Base-by-base conservation (phyloP, 2,113 vertebrate genomes). In the Labrus mixtus region DNA sequence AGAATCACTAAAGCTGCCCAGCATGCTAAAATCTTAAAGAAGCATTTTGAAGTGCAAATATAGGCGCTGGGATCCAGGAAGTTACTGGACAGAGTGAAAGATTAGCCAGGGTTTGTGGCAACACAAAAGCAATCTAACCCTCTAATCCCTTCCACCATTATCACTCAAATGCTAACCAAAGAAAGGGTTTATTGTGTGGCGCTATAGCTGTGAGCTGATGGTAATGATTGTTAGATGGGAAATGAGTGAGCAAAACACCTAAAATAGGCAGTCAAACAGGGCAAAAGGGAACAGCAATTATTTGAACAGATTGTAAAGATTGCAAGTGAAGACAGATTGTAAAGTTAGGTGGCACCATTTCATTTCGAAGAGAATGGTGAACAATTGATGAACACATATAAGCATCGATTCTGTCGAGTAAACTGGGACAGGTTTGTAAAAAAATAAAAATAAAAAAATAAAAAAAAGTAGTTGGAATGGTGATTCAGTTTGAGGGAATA, bases 61-160 rank as follows among this genome's bases (percentile, higher is more conserved):
- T 9, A 13, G 53, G 56, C 37, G 23, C 17, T 9, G 6, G 74
- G 56, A 71, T 45, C 25, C 62, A 78, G 55, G 45, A 67, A 70
- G 50, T 56, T 63, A n/a, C 69, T 73, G 37, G 45, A 82, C 29
- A 51, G 11, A 73, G 73, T 82, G 45, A 85, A 87, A 76, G 39
- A 85, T 82, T 76, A 74, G 61, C 85, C 70, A 83, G 54, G n/a
- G 29, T 54, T 70, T 33, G 33, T 25, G 29, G 15, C n/a, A 61
- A 65, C 70, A 78, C 64, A 83, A 83, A 67, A 62, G 56, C 60
- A 68, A 63, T 65, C 25, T 66, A 72, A 83, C 61, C 48, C 10
- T 6, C 65, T 73, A 79, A 89, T 79, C 82, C 74, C 51, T 58
- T 73, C 51, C 57, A 39, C 79, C 66, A 54, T 62, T 65, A 54